A percentile compares a stretch with the other conserved stretches of the same genome.
These are phyloP conservation scores for Apteryx owenii DNA, from an alignment of 2,113 vertebrate species.

Conservation along the genomic window DNA sequence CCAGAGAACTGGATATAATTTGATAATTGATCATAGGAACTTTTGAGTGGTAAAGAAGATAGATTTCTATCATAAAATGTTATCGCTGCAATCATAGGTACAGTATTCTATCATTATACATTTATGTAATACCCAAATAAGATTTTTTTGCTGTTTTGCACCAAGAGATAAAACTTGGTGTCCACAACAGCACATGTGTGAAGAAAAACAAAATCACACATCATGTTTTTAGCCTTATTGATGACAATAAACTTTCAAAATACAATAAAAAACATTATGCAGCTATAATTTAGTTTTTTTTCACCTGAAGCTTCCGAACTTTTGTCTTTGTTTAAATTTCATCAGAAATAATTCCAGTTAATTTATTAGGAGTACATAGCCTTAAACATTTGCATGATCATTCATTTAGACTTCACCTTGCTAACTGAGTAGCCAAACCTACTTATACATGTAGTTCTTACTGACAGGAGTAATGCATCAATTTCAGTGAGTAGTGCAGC, in stretches of 20 bases:
- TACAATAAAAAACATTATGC: not conserved
- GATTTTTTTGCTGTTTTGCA: not conserved
- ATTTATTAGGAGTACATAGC: not conserved
- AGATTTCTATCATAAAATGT: conserved; percentile 18
- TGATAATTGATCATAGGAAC: conserved; percentile 30
- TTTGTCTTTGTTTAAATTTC: not conserved
- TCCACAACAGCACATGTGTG: conserved; percentile 3
- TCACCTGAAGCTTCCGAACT: not conserved
- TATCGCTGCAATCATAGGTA: not conserved
- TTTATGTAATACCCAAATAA: conserved; percentile 23
- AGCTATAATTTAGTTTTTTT: not conserved
- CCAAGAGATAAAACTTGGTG: conserved; percentile 26
- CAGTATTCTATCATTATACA: not conserved
- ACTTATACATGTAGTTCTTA: not conserved
- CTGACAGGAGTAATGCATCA: not conserved
- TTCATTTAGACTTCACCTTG: not conserved
- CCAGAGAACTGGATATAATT: conserved; percentile 50
- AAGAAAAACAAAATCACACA: not conserved
- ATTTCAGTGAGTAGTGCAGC: not conserved
- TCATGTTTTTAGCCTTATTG: not conserved
- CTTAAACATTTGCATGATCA: not conserved
- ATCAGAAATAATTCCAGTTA: not conserved
- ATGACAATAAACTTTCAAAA: conserved; percentile 9
- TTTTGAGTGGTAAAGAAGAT: conserved; percentile 39
- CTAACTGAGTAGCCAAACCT: not conserved